Base-by-base conservation (phyloP, 2,113 vertebrate species). In the Pyxicephalus adspersus region DNA sequence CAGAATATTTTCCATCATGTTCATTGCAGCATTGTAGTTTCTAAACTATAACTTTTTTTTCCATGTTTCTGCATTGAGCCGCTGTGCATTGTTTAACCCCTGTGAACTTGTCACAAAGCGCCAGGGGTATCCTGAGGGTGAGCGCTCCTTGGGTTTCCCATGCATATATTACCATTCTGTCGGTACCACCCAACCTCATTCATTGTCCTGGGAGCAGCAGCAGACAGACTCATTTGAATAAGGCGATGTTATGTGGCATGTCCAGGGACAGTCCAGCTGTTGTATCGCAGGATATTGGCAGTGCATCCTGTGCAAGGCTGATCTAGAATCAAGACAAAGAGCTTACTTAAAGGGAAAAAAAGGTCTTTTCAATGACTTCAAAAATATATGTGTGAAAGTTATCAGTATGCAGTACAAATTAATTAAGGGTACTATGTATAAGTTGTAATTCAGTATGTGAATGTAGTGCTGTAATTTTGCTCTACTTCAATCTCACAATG, bases 11-110 rank as follows among this genome's bases (percentile, higher is more conserved):
- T 45, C 6, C 15, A 13, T 9, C 38, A 45, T 45, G 38, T 13
- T 2, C 2, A 45, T 13, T 45, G 38, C 11, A 45, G 23, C 4
- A 17, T 26, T 16, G 23, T 26, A 26, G 1, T n/a, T 17, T 63
- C 16, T 63, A 15, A 25, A 63, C 38, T 26, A 26, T 26, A 25
- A 26, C 22, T 25, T 63, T 63, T 63, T 31, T 38, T 38, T 65
- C 19, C 6, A 18, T 55, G 50, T 51, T 26, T 28, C 16, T 45
- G 51, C 51, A 20, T 55, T 34, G 18, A 74, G 55, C 57, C 25
- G 34, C 70, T 31, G 23, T 17, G 54, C 71, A 73, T 74, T 74
- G 71, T 74, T 73, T 74, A 58, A 74, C 71, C 71, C 71, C 54
- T 74, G 54, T 74, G 71, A 74, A 74, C 71, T 74, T 74, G 28